These are phyloP conservation scores for Macaria liturata DNA, from an alignment of 2,888 invertebrate species.

Conservation along the genomic window DNA sequence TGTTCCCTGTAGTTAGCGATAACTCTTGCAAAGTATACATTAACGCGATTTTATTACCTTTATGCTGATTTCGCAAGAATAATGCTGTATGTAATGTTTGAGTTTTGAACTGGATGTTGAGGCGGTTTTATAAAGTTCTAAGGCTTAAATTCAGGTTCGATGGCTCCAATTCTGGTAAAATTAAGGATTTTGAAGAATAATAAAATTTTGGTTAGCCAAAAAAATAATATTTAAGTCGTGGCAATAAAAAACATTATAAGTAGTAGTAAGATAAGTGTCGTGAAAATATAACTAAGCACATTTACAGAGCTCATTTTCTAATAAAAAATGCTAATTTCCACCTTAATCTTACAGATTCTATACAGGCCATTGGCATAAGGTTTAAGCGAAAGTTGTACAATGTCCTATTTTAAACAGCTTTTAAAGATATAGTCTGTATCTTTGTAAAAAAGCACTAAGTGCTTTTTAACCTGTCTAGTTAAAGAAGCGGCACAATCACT, in stretches of 20 bases:
- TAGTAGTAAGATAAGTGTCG: neutral
- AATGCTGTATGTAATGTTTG: neutral
- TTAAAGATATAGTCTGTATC: conserved; percentile 5
- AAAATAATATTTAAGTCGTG: no score
- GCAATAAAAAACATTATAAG: no score
- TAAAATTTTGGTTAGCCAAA: no score
- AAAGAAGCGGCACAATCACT: conserved; percentile 44
- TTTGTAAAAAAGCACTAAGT: conserved; percentile 4
- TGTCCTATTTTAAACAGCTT: conserved; percentile 4
- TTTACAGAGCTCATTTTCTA: neutral
- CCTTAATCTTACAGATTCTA: neutral
- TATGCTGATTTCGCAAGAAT: neutral
- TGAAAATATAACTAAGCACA: neutral
- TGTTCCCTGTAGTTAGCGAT: conserved; percentile 35
- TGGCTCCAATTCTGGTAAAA: no score
- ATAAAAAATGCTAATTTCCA: neutral
- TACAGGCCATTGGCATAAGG: neutral
- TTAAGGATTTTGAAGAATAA: no score
- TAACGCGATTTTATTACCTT: no score
- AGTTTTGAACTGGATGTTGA: no score
- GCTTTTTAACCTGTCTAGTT: conserved; percentile 32
- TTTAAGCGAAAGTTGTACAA: neutral
- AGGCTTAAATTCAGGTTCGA: no score
- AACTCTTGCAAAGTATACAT: conserved; percentile 27
- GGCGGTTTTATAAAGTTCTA: no score